Base-by-base conservation (phyloP, 92 coral and sea anemone genomes). In the Porites cylindrica region DNA sequence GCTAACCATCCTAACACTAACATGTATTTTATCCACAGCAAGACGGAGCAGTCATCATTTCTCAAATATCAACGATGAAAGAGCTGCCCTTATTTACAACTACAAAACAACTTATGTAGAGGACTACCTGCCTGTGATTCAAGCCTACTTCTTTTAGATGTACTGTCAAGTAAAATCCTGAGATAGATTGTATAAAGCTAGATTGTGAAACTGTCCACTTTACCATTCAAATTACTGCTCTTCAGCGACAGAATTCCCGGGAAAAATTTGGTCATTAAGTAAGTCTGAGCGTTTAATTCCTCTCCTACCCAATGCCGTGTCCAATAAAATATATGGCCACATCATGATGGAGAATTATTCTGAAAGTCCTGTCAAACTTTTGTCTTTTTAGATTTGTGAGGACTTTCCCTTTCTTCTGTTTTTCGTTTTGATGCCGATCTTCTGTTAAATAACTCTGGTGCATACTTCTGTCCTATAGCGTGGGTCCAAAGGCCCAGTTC, bases 401-500 rank as follows among this genome's bases (percentile, higher is more conserved):
- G 66, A 38, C 74, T 64, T 50, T 75, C 75, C 14, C 53, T 50
- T 50, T 66, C 70, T 0, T 4, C 63, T 6, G 38, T 87, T 83
- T 85, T 76, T 19, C 80, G 77, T 78, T 86, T 85, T 18, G 78
- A 59, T 38, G 85, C 71, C 21, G 82, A 73, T 3, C 56, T 38
- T 10, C 58, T 66, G 72, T 79, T 84, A 18, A 90, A 83, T 67
- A 92, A 67, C 43, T 83, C 93, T 7, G 98, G 96, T 29, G 94
- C 93, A 72, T 80, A 89, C 79, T 93, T 95, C 26, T 56, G 66
- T 65, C 95, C 96, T 69, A 90, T 78, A 51, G 88, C 93, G 65
- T 92, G 92, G 2, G 97, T 86, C 99, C 99, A 97, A 69, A 97
- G 85, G 26, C 97, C 89, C 43, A 97, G 77, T 73, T 97, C 99